These are phyloP conservation scores for Unio pictorum DNA, from an alignment of 2,888 invertebrate species.

Conservation along the genomic window DNA sequence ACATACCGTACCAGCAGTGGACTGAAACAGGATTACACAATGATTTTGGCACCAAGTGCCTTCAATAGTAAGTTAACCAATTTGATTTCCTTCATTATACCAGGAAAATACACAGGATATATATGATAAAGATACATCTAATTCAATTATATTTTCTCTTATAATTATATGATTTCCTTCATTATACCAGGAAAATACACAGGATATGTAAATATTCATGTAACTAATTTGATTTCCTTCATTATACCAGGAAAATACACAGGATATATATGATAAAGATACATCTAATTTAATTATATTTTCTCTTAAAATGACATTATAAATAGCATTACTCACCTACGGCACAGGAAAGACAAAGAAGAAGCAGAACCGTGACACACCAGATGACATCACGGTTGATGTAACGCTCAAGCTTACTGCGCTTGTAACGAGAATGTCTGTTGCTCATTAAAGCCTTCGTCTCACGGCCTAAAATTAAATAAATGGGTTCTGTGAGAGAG, in stretches of 20 bases:
- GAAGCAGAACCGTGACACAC: slow-evolving; percentile 92
- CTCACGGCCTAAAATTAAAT: slow-evolving; percentile 82
- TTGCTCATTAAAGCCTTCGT: slow-evolving; percentile 99
- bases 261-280: background rate
- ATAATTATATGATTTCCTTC: background rate
- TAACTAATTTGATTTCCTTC: too few species aligned
- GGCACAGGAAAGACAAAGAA: slow-evolving; percentile 92
- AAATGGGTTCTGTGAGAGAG: too few species aligned
- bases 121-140: background rate
- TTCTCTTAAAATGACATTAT: background rate
- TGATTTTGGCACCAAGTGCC: too few species aligned
- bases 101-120: too few species aligned
- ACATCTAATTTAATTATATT: background rate
- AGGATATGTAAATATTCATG: too few species aligned
- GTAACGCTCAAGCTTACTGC: slow-evolving; percentile 90
- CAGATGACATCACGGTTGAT: slow-evolving; percentile 97
- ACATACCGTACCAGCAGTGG: too few species aligned
- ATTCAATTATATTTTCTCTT: background rate
- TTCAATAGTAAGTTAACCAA: too few species aligned
- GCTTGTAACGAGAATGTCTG: slow-evolving; percentile 93
- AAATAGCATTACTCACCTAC: slow-evolving; percentile 76
- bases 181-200: too few species aligned
- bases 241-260: too few species aligned
- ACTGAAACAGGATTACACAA: too few species aligned
- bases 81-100: too few species aligned